Conservation (phyloP, 2,797 vertebrate genomes). For the Falco concolor region DNA sequence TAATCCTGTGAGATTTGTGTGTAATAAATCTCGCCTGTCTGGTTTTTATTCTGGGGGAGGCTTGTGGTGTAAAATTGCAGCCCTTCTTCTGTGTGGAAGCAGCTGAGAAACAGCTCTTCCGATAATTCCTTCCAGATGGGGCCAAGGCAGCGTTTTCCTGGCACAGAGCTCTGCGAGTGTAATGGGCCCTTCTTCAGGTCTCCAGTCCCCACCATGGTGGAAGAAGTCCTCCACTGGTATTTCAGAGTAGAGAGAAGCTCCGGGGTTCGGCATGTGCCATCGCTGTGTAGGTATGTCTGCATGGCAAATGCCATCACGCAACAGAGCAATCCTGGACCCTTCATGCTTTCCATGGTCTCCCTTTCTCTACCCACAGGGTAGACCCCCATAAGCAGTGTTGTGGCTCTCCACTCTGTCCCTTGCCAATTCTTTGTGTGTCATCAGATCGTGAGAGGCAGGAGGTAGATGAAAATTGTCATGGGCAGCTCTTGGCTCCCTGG, state of each 20-base stretch:
- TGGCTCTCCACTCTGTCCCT: neutral
- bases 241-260: neutral
- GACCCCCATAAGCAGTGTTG: fast-evolving
- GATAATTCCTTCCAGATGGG: constrained; percentile 35
- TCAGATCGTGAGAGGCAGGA: fast-evolving
- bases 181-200: neutral
- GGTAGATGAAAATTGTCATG: too few relatives aligned
- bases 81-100: neutral
- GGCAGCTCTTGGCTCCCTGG: neutral
- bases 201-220: fast-evolving
- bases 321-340: neutral
- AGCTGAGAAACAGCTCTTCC: constrained; percentile 15
- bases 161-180: neutral
- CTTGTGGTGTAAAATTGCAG: neutral
- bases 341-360: neutral
- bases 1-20: neutral
- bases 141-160: fast-evolving
- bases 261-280: neutral
- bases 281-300: fast-evolving
- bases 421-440: fast-evolving
- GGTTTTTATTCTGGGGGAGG: neutral
- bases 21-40: neutral
- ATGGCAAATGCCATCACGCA: fast-evolving
- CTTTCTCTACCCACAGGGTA: neutral
- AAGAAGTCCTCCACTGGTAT: neutral